Evolutionary conservation across 53 echinoderm and acorn worm species (phyloP).

Genomic region (Temnopleurus reevesii): DNA sequence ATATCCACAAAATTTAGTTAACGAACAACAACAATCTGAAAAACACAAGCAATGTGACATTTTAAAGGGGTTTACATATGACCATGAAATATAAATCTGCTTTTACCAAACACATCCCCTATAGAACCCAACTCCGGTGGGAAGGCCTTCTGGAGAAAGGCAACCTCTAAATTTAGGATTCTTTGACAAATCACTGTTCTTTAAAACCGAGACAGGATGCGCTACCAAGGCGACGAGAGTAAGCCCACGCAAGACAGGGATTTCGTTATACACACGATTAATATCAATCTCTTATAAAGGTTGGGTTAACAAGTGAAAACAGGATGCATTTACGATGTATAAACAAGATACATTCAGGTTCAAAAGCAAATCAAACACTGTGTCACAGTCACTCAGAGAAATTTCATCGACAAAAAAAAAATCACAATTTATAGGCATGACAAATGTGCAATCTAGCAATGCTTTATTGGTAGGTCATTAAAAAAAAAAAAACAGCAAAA

Average conservation of each 20-base stretch:
- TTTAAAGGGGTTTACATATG: no score
- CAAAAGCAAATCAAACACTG: not conserved
- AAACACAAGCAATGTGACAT: no score
- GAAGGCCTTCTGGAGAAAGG: not conserved
- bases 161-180: not conserved
- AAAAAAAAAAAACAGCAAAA: no score
- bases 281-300: not conserved
- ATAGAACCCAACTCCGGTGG: no score
- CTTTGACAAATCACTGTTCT: not conserved
- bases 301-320: not conserved
- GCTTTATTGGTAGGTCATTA: no score
- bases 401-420: no score
- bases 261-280: not conserved
- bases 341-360: not conserved
- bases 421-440: no score
- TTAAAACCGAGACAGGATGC: not conserved
- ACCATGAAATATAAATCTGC: no score
- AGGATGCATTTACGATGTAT: not conserved
- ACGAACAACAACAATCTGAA: no score
- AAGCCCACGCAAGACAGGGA: not conserved
- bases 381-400: not conserved
- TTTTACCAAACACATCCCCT: no score
- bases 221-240: not conserved
- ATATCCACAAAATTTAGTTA: no score
- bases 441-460: no score